Base-by-base conservation (phyloP, 2,113 vertebrate genomes). In the Halcyon malimbica region DNA sequence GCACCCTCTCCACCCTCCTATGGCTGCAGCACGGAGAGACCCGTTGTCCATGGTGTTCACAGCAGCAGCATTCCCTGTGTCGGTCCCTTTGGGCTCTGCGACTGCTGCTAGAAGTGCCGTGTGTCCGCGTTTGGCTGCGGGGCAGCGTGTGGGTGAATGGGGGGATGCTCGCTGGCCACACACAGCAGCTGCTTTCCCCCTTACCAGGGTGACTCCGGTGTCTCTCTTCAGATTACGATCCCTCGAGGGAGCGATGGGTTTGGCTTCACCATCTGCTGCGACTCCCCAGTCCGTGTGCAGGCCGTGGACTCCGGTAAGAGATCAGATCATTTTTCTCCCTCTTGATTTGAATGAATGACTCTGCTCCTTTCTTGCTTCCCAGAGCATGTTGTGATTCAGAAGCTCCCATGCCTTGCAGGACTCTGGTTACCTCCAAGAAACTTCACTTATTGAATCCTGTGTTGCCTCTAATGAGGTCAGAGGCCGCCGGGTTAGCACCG, bases 181-280 rank as follows among this genome's bases (percentile, higher is more conserved):
- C 0, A 0, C 21, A 2, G 57, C 0, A 8, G 60, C 77, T 84
- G 69, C 87, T 90, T 42, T 78, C 83, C 86, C 54, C 18, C 59
- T 53, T 37, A 20, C 50, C 33, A 4, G 33, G 33, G 31, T 9
- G 8, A 69, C 57, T 77, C 69, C 0, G 54, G 24, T 83, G 53
- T 96, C 48, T 98, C 83, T 97, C 94, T 96, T 85, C 96, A 99
- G 99, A 99, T 99, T 83, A 99, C 98, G 4, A 99, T 99, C 96
- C 98, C 98, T 84, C 98, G 99, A 97, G 99, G 99, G 92, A 99
- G 97, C 39, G 98, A 99, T 67, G 99, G 99, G 80, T 99, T 99
- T 84, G 99, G 99, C 93, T 99, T 99, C 98, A 99, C 99, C 50
- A 99, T 99, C 98, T 99, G 99, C 98, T 99, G 99, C 0, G 99